A percentile compares a stretch with the other conserved stretches of the same genome.
These are phyloP conservation scores for Akabosia matsudoensis DNA, from an alignment of 1,140 invertebrate species.

Conservation along the genomic window DNA sequence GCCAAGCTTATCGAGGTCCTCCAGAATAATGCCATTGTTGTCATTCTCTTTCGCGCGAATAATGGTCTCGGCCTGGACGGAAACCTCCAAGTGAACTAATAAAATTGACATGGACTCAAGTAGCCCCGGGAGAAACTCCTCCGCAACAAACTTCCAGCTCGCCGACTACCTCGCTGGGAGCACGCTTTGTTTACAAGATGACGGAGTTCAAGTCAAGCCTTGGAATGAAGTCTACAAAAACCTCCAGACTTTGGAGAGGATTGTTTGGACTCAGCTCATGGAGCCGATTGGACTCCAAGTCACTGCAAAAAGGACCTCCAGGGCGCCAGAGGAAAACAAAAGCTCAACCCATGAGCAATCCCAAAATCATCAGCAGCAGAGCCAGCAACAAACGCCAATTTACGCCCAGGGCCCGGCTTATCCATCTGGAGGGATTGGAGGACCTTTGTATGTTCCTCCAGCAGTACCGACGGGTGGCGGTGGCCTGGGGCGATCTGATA, in stretches of 20 bases:
- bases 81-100: not conserved
- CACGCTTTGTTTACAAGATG: not conserved
- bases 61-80: not conserved
- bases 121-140: not conserved
- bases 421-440: constrained; percentile 9
- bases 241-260: not conserved
- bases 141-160: not conserved
- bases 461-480: constrained; percentile 22
- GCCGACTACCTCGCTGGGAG: not conserved
- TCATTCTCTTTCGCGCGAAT: constrained; percentile 3
- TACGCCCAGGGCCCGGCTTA: not conserved
- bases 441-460: not conserved
- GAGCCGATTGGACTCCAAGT: not conserved
- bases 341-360: not conserved
- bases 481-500: constrained; percentile 37
- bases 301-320: not conserved
- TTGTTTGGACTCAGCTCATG: not conserved
- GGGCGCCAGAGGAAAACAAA: not conserved
- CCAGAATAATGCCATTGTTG: constrained; percentile 27
- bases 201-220: not conserved
- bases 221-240: not conserved
- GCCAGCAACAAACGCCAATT: not conserved
- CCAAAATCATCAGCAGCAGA: not conserved
- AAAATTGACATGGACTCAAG: not conserved
- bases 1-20: constrained; percentile 34